These are phyloP conservation scores for Bolborhynchus lineola DNA, from an alignment of 2,113 vertebrate genomes.

Conservation along the genomic window DNA sequence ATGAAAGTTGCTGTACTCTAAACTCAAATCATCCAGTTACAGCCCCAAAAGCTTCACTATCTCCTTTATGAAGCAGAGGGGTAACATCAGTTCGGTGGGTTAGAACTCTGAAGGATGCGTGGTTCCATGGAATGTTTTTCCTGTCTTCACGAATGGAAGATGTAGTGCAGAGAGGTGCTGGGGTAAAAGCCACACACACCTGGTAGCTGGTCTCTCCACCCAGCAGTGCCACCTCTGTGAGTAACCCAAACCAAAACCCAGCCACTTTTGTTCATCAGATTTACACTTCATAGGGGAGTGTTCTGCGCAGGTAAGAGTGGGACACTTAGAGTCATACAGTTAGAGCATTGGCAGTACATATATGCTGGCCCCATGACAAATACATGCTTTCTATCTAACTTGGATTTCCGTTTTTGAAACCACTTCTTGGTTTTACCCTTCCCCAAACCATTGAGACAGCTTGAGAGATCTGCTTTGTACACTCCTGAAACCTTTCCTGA, in stretches of 20 bases:
- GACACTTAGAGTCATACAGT: neutral
- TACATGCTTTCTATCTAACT: neutral
- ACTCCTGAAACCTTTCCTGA: neutral
- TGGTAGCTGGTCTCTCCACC: neutral
- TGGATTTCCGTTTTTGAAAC: neutral
- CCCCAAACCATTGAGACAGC: neutral
- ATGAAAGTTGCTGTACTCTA: neutral
- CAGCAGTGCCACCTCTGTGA: neutral
- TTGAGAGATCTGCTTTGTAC: neutral
- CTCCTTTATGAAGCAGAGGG: neutral
- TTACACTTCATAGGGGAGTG: neutral
- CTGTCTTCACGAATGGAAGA: neutral
- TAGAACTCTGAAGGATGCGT: accelerated
- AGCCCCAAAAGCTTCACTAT: neutral
- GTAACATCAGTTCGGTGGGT: neutral
- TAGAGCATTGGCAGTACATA: neutral
- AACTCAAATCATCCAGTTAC: neutral
- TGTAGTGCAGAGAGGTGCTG: neutral
- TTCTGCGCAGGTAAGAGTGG: neutral
- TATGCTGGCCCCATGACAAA: neutral
- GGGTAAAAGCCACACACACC: neutral
- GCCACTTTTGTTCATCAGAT: neutral
- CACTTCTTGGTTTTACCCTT: neutral
- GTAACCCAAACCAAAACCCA: neutral
- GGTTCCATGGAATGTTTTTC: neutral